phyloP scores from a whole-genome alignment of 92 coral and sea anemone species.

The Desmophyllum pertusum region DNA sequence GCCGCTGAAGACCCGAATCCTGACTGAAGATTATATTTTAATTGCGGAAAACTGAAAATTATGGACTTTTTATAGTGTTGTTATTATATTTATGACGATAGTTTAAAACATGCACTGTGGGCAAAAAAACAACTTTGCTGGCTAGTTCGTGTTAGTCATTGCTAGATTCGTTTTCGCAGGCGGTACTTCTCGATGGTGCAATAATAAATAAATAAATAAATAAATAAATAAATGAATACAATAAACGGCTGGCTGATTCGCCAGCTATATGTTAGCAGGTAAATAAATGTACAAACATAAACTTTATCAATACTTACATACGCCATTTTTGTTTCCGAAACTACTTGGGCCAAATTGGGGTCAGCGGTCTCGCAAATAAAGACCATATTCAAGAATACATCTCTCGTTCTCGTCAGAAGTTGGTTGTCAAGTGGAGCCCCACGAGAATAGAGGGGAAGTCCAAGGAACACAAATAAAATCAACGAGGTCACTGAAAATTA shows the following conservation, averaged over 20 bases:
- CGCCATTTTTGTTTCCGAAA: slow-evolving; percentile 6
- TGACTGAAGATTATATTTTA: no score
- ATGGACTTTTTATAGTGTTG: no score
- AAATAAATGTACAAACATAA: neutral
- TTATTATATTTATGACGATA: no score
- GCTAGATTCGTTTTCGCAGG: neutral
- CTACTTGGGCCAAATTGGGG: neutral
- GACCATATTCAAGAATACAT: neutral
- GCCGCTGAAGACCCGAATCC: no score
- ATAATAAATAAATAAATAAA: neutral
- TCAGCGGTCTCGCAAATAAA: neutral
- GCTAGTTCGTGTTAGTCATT: no score
- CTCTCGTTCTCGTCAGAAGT: neutral
- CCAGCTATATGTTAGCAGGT: neutral
- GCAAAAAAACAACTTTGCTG: no score
- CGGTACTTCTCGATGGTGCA: neutral
- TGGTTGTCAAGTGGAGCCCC: slow-evolving; percentile 6
- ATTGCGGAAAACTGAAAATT: no score
- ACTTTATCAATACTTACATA: slow-evolving; percentile 17
- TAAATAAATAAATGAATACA: neutral
- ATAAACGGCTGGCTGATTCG: neutral
- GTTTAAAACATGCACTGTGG: no score
- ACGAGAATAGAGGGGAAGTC: neutral
- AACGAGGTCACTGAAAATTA: slow-evolving; percentile 5
- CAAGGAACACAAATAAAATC: neutral